Percentiles rank a stretch among this genome's conserved stretches.
phyloP scores from a whole-genome alignment of 2,888 invertebrate species.

The Drosophila pseudotalamancana region DNA sequence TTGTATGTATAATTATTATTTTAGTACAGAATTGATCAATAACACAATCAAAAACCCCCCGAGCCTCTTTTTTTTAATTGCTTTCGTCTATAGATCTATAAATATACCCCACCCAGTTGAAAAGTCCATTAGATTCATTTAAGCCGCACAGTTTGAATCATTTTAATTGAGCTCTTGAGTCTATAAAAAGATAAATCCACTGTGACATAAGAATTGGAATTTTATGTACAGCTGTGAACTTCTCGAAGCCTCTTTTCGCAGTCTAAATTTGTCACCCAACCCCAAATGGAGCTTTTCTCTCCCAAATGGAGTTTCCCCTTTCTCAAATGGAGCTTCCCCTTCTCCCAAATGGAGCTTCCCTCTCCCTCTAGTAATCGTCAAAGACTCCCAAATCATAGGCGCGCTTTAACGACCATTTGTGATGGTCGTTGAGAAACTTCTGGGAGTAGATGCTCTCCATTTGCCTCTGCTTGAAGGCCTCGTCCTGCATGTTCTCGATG shows the following conservation, averaged over 20 bases:
- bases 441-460: conserved; percentile 64
- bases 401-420: conserved; percentile 72
- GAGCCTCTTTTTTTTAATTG: neutral
- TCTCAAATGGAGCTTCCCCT: neutral
- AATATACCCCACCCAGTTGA: conserved; percentile 13
- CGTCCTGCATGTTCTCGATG: conserved; percentile 69
- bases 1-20: no score
- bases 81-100: neutral
- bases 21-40: no score
- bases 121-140: conserved; percentile 9
- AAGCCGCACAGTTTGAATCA: conserved; percentile 15
- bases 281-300: neutral
- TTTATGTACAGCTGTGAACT: neutral
- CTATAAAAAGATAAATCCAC: conserved; percentile 15
- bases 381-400: conserved; percentile 76
- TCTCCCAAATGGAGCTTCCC: neutral
- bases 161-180: conserved; percentile 48
- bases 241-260: neutral
- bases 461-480: conserved; percentile 53
- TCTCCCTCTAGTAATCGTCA: conserved; percentile 66
- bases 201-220: conserved; percentile 10
- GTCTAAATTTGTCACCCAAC: neutral
- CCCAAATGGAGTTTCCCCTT: no score
- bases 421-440: conserved; percentile 63
- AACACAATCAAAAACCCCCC: neutral